These are phyloP conservation scores for Anodontia alba DNA, from an alignment of 2,888 invertebrate genomes.

Conservation along the genomic window DNA sequence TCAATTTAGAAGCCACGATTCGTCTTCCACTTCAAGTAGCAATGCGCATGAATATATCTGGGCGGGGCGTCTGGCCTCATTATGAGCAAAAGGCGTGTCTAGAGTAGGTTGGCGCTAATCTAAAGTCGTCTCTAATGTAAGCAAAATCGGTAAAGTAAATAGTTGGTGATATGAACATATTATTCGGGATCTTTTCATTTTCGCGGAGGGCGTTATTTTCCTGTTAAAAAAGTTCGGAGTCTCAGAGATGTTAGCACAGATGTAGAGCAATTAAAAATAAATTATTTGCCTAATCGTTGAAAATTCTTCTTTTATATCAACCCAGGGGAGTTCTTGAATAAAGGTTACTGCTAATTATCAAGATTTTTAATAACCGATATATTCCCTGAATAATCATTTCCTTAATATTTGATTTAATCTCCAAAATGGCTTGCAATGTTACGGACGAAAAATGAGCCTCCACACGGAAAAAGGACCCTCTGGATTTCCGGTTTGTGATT, in stretches of 20 bases:
- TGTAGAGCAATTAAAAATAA: constrained; percentile 9
- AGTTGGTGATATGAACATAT: constrained; percentile 2
- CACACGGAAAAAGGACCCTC: too few species aligned
- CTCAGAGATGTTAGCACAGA: neutral
- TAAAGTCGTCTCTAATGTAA: constrained; percentile 12
- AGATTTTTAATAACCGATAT: constrained; percentile 6
- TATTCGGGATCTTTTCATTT: neutral
- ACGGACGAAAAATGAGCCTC: constrained; percentile 5
- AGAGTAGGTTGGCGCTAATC: neutral
- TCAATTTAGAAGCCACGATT: neutral
- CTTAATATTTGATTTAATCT: constrained; percentile 11
- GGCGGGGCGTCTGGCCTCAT: constrained; percentile 27
- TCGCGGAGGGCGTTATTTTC: neutral
- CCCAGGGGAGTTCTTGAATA: constrained; percentile 8
- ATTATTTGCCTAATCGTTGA: constrained; percentile 10
- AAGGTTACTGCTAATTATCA: constrained; percentile 4
- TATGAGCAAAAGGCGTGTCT: constrained; percentile 16
- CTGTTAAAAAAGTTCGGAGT: neutral
- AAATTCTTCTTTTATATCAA: constrained; percentile 6
- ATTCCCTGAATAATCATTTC: neutral
- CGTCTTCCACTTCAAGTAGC: constrained; percentile 10
- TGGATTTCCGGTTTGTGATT: too few species aligned
- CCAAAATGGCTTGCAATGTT: neutral
- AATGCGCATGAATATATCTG: neutral
- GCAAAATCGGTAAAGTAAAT: neutral